These are phyloP conservation scores for Epsilonema sp. DNA, from an alignment of 2,888 invertebrate genomes.

Conservation along the genomic window DNA sequence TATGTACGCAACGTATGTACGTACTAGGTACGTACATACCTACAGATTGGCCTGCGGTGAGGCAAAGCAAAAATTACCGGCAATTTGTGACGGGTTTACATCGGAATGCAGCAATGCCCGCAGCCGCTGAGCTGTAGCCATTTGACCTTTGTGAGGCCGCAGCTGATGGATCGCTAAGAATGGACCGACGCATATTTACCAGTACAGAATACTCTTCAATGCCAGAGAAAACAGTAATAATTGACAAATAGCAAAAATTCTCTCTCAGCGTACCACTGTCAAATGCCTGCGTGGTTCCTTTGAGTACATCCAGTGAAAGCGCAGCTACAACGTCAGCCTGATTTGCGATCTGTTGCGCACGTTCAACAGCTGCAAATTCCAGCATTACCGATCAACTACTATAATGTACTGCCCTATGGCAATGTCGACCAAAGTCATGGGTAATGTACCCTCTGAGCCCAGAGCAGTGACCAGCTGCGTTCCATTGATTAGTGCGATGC, in stretches of 20 bases:
- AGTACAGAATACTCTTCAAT: no score
- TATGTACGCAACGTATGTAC: no score
- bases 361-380: conserved; percentile 40
- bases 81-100: conserved; percentile 44
- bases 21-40: no score
- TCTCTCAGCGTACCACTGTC: conserved; percentile 39
- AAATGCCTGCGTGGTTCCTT: conserved; percentile 45
- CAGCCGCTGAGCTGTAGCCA: conserved; percentile 40
- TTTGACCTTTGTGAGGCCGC: conserved; percentile 45
- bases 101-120: conserved; percentile 43
- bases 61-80: conserved; percentile 36
- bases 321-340: conserved; percentile 47
- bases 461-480: conserved; percentile 47
- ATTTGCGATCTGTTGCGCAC: conserved; percentile 40
- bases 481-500: conserved; percentile 45
- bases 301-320: conserved; percentile 44
- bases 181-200: no score
- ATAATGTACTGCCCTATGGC: no score
- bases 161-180: conserved; percentile 41
- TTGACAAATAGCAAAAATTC: no score
- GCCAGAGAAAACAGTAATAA: no score
- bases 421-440: no score
- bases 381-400: no score
- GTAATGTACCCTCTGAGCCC: conserved; percentile 42
- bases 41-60: no score